A percentile compares a stretch with the other conserved stretches of the same genome.
Evolutionary conservation across 1,140 invertebrate genomes (phyloP).

Genomic region (Teleogryllus occipitalis): DNA sequence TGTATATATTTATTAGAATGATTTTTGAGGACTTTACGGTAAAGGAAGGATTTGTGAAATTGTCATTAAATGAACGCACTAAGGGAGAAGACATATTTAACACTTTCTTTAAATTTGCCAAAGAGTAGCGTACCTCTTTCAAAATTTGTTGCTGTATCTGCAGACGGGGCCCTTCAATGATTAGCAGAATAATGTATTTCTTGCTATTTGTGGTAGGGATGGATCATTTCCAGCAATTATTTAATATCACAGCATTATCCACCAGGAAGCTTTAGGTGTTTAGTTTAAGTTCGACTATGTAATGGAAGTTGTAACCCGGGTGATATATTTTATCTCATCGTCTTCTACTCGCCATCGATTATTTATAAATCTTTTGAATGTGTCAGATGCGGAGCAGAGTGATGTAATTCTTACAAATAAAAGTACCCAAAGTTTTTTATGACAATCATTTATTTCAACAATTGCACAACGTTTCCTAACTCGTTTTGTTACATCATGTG

Average conservation of each 20-base stretch:
- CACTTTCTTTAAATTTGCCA: too few relatives aligned
- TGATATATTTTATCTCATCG: neutral
- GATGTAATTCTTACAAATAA: conserved; percentile 6
- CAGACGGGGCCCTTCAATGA: neutral
- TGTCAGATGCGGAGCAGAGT: neutral
- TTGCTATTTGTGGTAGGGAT: neutral
- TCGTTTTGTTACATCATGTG: too few relatives aligned
- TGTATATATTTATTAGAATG: too few relatives aligned
- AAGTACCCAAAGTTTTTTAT: too few relatives aligned
- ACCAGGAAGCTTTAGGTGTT: conserved; percentile 3
- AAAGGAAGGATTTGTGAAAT: too few relatives aligned
- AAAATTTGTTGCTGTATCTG: neutral
- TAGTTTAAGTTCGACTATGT: neutral
- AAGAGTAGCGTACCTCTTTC: too few relatives aligned
- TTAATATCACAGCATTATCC: neutral
- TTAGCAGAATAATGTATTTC: conserved; percentile 6
- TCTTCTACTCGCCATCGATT: conserved; percentile 8
- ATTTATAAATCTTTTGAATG: neutral
- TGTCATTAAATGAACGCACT: too few relatives aligned
- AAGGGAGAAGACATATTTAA: too few relatives aligned
- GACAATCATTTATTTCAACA: too few relatives aligned
- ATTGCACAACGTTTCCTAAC: too few relatives aligned
- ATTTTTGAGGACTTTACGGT: too few relatives aligned
- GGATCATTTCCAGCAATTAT: neutral
- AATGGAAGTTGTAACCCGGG: neutral